These are phyloP conservation scores for Caretta caretta DNA, from an alignment of 2,113 vertebrate species.

Conservation along the genomic window DNA sequence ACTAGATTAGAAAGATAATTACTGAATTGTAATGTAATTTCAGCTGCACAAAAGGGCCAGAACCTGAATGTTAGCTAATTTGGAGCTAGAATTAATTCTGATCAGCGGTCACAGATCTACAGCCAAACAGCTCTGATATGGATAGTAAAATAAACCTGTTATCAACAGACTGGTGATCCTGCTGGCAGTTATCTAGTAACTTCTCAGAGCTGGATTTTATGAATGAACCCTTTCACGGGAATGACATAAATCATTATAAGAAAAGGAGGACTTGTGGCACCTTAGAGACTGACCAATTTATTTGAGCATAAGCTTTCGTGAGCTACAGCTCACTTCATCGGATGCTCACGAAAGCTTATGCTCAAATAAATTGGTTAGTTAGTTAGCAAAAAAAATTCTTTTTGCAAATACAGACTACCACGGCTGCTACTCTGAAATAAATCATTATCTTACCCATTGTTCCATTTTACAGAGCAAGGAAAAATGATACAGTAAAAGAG, in stretches of 20 bases:
- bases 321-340: too few species aligned
- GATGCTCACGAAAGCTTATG: too few species aligned
- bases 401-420: too few species aligned
- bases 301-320: too few species aligned
- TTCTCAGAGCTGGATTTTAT: not conserved
- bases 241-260: not conserved
- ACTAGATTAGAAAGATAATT: not conserved
- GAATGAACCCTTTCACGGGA: slow-evolving; percentile 3
- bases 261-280: too few species aligned
- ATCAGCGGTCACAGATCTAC: not conserved
- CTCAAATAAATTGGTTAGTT: too few species aligned
- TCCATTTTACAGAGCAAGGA: not conserved
- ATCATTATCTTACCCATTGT: not conserved
- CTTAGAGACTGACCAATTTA: too few species aligned
- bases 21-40: not conserved
- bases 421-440: not conserved
- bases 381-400: too few species aligned
- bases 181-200: slow-evolving; percentile 38
- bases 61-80: not conserved
- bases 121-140: not conserved
- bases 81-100: not conserved
- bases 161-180: not conserved
- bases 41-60: not conserved
- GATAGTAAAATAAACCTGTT: slow-evolving; percentile 2
- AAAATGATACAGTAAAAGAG: not conserved